Conservation (phyloP, 1,140 invertebrate species). For the Drosophila sp. region DNA sequence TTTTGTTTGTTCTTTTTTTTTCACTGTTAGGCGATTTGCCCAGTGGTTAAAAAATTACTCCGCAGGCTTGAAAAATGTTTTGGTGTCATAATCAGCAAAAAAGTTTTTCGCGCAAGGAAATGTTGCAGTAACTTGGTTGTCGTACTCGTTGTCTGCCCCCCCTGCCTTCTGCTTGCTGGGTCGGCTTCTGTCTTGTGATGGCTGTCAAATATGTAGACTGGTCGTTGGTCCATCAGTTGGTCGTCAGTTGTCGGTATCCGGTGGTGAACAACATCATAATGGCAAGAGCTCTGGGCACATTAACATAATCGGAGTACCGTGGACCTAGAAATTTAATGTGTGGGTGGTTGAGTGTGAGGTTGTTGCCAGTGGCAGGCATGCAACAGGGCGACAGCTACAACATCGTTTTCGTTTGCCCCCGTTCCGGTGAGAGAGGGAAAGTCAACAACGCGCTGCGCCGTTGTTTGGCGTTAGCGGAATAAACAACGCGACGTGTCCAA, state of each 20-base stretch:
- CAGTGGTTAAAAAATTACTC: conserved; percentile 30
- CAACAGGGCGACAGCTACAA: conserved; percentile 45
- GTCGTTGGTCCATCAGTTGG: conserved; percentile 10
- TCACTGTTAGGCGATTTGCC: conserved; percentile 22
- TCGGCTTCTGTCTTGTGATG: conserved; percentile 18
- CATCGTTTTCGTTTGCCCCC: conserved; percentile 71
- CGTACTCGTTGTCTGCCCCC: too few relatives aligned
- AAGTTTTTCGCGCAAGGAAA: conserved; percentile 37
- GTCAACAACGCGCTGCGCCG: conserved; percentile 62
- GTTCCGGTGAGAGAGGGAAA: neutral
- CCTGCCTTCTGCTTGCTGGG: conserved; percentile 19
- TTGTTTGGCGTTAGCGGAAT: conserved; percentile 78
- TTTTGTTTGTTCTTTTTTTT: conserved; percentile 5
- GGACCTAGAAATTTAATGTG: conserved; percentile 41
- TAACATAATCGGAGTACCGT: conserved; percentile 70
- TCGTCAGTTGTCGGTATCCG: conserved; percentile 26
- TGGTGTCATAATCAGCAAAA: conserved; percentile 20
- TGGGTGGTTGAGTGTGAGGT: neutral
- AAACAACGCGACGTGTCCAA: conserved; percentile 77
- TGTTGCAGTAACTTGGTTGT: conserved; percentile 33
- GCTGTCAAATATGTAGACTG: conserved; percentile 72
- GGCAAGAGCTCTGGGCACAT: conserved; percentile 69
- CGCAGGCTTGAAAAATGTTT: conserved; percentile 34
- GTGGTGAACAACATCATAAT: conserved; percentile 71
- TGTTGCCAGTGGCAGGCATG: neutral